Evolutionary conservation across 2,797 vertebrate genomes (phyloP).

Genomic region (Coccyzus lansbergi): DNA sequence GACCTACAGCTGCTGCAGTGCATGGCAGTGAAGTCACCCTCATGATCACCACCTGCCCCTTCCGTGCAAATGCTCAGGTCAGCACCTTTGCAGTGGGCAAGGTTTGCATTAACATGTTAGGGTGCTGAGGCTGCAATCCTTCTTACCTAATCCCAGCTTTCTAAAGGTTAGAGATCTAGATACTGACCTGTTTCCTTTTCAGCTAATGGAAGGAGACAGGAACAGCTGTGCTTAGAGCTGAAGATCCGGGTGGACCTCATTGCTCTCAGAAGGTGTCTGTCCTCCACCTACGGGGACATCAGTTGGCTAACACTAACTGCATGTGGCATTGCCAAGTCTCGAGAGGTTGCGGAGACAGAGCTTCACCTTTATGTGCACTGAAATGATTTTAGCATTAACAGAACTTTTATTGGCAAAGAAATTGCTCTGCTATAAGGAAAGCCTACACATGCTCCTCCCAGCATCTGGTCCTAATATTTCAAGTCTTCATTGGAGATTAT

Average conservation of each 20-base stretch:
- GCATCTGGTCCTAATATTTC: background rate
- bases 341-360: background rate
- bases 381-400: background rate
- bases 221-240: background rate
- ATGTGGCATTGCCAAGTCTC: background rate
- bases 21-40: background rate
- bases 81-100: background rate
- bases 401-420: background rate
- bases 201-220: conserved; percentile 34
- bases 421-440: background rate
- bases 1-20: rapidly evolving
- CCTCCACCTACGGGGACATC: background rate
- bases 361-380: background rate
- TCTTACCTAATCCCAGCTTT: background rate
- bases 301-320: background rate
- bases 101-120: rapidly evolving
- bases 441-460: background rate
- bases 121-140: background rate
- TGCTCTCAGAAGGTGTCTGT: background rate
- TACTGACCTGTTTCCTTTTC: background rate
- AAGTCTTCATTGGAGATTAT: background rate
- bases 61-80: background rate
- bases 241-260: background rate
- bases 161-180: background rate
- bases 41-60: background rate